Percentiles rank a stretch among this genome's conserved stretches.
Conservation (phyloP, 2,888 invertebrate genomes). For the Lissocephala sabroskyi region DNA sequence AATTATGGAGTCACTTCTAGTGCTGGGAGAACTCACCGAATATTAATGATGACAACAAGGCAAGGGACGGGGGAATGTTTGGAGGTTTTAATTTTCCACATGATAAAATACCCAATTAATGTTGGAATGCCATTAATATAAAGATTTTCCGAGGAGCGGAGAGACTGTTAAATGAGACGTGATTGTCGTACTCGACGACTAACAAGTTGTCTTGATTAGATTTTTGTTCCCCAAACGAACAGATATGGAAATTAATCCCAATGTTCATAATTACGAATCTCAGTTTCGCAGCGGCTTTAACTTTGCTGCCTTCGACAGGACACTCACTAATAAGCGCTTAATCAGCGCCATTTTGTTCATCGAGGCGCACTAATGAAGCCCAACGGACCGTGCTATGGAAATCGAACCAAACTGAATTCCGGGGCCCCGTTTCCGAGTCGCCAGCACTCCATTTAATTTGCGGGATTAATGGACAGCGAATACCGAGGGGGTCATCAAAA, state of each 20-base stretch:
- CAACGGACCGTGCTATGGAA: background rate
- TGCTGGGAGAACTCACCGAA: too few species aligned
- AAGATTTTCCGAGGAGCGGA: too few species aligned
- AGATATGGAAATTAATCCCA: slow-evolving; percentile 47
- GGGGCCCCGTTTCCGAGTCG: too few species aligned
- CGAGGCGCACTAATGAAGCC: background rate
- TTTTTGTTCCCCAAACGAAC: slow-evolving; percentile 45
- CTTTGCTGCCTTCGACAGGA: slow-evolving; percentile 16
- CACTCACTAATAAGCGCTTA: slow-evolving; percentile 28
- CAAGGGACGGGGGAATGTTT: too few species aligned
- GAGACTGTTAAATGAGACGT: too few species aligned
- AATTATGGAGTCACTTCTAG: too few species aligned
- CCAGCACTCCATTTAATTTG: slow-evolving; percentile 39
- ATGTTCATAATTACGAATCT: slow-evolving; percentile 57
- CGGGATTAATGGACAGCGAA: slow-evolving; percentile 44
- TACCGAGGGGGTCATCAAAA: slow-evolving; percentile 9
- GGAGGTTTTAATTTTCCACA: slow-evolving; percentile 10
- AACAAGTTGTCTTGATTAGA: background rate
- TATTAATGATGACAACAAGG: too few species aligned
- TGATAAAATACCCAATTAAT: slow-evolving; percentile 11
- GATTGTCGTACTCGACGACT: too few species aligned
- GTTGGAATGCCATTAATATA: background rate
- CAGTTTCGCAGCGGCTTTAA: slow-evolving; percentile 25
- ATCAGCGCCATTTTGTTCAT: slow-evolving; percentile 11
- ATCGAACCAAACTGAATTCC: too few species aligned